Evolutionary conservation across 2,113 vertebrate genomes (phyloP), one percentile per base, ranked within the genome.

Genomic region (Serilophus lunatus): DNA sequence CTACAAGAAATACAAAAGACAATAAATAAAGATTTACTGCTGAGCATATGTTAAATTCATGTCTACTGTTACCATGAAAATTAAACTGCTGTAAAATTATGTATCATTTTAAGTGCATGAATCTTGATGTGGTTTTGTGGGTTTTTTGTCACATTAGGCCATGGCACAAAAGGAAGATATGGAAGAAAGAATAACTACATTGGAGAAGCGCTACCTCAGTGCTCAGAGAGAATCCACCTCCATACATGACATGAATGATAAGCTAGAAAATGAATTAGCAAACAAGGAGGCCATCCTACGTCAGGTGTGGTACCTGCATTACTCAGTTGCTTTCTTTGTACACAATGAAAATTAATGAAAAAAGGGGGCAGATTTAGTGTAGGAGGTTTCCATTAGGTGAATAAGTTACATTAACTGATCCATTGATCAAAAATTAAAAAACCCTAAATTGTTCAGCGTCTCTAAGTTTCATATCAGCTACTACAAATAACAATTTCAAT

Each of bases 111-210:
- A 76, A 69, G 61, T 35, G 10, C 17, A 28, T 16, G 3, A 11
- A 74, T 74, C 18, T 57, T 92, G 23, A 11, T 88, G 25, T 11
- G n/a, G n/a, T n/a, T n/a, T 42, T 44, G 25, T 20, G 0, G 0
- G 1, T 29, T 9, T 49, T 84, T 90, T 51, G 79, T 79, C 66
- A 74, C 35, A 36, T 25, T 96, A 99, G 99, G 99, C 99, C 84
- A 99, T 99, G 99, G 99, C 99, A 90, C 99, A 99, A 97, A 99
- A 99, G 95, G 99, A 99, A 94, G 99, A 99, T 92, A 99, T 99
- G 99, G 99, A 99, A 97, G 99, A 99, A 96, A 98, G 99, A 75
- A 99, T 99, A 81, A 99, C 99, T 5, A 99, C 99, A 0, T 97
- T 99, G 92, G 99, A 99, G 95, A 99, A 99, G 96, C 99, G 99